phyloP scores from a whole-genome alignment of 2,888 invertebrate species.

The Melipona beecheii region DNA sequence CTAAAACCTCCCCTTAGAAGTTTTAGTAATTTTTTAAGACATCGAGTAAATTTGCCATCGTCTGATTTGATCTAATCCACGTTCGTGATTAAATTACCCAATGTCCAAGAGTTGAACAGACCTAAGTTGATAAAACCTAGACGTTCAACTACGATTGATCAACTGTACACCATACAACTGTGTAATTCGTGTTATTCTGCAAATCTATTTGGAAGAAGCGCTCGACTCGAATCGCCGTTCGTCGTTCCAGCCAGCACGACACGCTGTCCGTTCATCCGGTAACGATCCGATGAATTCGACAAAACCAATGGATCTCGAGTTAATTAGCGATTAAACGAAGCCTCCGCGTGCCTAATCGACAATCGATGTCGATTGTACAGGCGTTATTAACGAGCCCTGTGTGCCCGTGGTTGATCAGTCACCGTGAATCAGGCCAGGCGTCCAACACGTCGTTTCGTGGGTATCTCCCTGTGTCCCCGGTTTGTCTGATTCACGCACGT shows the following conservation, averaged over 20 bases:
- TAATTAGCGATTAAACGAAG: conserved; percentile 76
- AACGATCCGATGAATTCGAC: conserved; percentile 55
- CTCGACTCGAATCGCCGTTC: background rate
- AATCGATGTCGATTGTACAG: conserved; percentile 69
- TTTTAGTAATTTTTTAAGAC: no score
- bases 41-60: no score
- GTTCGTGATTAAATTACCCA: no score
- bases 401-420: conserved; percentile 67
- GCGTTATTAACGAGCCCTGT: conserved; percentile 71
- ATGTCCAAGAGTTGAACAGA: no score
- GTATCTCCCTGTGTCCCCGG: conserved; percentile 63
- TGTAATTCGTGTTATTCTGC: background rate
- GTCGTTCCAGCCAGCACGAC: background rate
- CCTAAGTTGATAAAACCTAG: background rate
- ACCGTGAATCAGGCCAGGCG: conserved; percentile 67
- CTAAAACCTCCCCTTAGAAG: no score
- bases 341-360: conserved; percentile 66
- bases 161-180: background rate
- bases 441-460: conserved; percentile 69
- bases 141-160: no score
- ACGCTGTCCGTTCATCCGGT: background rate
- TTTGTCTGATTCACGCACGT: conserved; percentile 72
- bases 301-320: conserved; percentile 68
- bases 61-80: no score
- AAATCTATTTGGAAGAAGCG: background rate